phyloP scores from a whole-genome alignment of 1,140 invertebrate species.

The Diuraphis noxia region DNA sequence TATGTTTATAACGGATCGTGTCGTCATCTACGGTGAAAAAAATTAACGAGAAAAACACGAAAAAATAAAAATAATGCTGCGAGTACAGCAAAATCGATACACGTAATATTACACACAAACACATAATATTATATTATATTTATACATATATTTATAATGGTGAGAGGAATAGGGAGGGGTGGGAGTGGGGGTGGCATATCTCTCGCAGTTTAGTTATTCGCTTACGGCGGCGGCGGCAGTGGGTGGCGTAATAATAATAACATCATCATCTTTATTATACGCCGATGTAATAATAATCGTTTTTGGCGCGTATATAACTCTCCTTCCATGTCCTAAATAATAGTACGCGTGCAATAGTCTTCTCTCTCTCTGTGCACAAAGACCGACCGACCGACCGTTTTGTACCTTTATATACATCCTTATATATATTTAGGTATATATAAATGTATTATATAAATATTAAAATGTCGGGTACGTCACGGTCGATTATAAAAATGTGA shows the following conservation, averaged over 20 bases:
- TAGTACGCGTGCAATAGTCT: neutral
- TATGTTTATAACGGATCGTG: neutral
- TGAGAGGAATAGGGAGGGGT: neutral
- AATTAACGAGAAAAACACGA: neutral
- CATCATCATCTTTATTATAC: constrained; percentile 17
- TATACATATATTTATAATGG: neutral
- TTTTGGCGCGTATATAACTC: neutral
- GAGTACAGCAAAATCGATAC: constrained; percentile 15
- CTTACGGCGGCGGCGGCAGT: neutral
- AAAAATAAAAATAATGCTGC: neutral
- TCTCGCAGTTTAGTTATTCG: constrained; percentile 1
- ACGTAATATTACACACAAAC: neutral
- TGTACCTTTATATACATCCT: neutral
- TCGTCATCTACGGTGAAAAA: neutral
- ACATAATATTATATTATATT: too few species aligned
- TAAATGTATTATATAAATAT: neutral
- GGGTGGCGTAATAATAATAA: constrained; percentile 4
- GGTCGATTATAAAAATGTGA: constrained; percentile 20
- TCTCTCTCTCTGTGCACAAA: constrained; percentile 8
- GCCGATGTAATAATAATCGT: constrained; percentile 32
- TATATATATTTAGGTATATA: neutral
- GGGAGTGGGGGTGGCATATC: neutral
- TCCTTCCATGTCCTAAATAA: neutral
- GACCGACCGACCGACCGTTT: neutral
- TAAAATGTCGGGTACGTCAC: constrained; percentile 17